phyloP scores from a whole-genome alignment of 2,113 vertebrate genomes.

The Platycercus adscitus region DNA sequence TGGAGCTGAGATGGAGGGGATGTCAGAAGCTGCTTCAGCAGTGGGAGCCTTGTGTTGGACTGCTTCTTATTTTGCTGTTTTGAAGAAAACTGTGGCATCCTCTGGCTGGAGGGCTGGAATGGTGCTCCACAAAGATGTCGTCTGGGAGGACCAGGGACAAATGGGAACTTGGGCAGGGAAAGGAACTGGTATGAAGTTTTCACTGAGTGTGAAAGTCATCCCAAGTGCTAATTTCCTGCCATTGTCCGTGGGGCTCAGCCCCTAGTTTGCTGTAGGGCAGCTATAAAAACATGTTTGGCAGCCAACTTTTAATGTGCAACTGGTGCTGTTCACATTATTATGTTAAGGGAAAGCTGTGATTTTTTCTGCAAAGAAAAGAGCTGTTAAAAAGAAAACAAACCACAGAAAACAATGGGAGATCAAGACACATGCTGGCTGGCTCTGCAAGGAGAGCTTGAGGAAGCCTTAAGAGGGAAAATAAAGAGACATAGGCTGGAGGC shows the following conservation, averaged over 20 bases:
- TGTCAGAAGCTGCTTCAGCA: neutral
- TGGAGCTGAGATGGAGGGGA: neutral
- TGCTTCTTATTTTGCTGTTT: neutral
- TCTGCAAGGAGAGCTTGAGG: neutral
- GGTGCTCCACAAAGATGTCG: neutral
- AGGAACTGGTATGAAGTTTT: neutral
- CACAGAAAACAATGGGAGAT: neutral
- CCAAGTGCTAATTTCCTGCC: neutral
- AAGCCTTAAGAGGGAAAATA: neutral
- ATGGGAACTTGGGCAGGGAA: neutral
- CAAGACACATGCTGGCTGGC: neutral
- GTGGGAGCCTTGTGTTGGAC: neutral
- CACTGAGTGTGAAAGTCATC: neutral
- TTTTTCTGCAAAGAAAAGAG: neutral
- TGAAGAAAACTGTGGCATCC: neutral
- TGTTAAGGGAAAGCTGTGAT: neutral
- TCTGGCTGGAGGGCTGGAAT: neutral
- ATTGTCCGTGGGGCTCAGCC: rapidly evolving
- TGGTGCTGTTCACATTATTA: neutral
- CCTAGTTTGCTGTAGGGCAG: neutral
- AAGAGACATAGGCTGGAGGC: neutral
- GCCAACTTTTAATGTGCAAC: neutral
- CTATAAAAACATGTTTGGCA: neutral
- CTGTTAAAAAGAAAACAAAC: neutral
- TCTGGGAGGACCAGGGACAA: neutral